Base-by-base conservation (phyloP, 2,113 vertebrate species). In the Puntigrus tetrazona region DNA sequence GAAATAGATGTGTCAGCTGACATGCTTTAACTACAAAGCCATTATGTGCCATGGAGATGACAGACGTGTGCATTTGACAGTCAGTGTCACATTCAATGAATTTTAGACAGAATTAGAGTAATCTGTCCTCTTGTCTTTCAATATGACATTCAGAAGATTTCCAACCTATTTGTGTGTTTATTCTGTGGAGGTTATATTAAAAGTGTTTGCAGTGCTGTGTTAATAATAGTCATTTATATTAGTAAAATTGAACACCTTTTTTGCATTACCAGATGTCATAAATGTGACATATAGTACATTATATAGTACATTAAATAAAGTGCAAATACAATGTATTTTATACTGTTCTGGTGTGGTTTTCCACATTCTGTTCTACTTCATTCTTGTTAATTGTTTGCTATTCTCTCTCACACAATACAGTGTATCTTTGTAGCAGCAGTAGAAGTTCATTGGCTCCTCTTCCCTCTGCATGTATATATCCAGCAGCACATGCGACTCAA, bases 11-110 rank as follows among this genome's bases (percentile, higher is more conserved):
- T 61, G 55, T 78, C 52, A 78, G 41, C 25, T 43, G 22, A 38
- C 36, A 59, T 36, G 50, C 36, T 38, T 61, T 78, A 78, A 78
- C 55, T 27, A 78, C 36, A 27, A 38, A 43, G 14, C 13, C n/a
- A 61, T 43, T 79, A 43, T 38, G n/a, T 78, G 76, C 50, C 52
- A 78, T 78, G 75, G 29, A 57, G 36, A 78, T 43, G 77, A 78
- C 20, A 43, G 55, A 61, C 10, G 0, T 43, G 27, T 7, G 11
- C 27, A 27, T 78, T 78, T 78, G 38, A 27, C 36, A 20, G n/a
- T 43, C n/a, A 43, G 6, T 79, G 55, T 79, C n/a, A 79, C 36
- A 36, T 13, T 52, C 70, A 73, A 7, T 73, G 38, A 73, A 45
- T 73, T 43, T 72, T 72, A 27, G 70, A 45, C 22, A 73, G 38